Base-by-base conservation (phyloP, 2,113 vertebrate genomes). In the Stictonetta naevosa region DNA sequence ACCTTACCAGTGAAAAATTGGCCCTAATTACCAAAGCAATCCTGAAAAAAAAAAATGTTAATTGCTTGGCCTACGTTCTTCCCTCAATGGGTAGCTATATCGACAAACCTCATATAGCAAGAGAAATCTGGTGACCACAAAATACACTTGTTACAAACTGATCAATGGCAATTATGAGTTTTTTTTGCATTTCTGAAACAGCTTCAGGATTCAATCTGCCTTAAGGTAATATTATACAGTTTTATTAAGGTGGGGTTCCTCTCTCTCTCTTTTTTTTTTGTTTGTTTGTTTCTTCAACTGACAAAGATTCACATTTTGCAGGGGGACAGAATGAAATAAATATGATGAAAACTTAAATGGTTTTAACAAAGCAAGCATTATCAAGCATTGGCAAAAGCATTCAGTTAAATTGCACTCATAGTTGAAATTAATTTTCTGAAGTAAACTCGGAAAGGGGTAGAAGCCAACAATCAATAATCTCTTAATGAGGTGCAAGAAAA, bases 341-440 rank as follows among this genome's bases (percentile, higher is more conserved):
- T 53, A 94, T 2, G 15, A 69, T 20, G 14, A 75, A 90, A 95
- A 94, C 3, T 83, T 84, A 88, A 93, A 96, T 11, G 0, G 19
- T 83, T 92, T 85, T 77, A 80, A 96, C 72, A 91, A 92, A 88
- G 72, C n/a, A 90, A 93, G 85, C 40, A 91, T 93, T 92, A 94
- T 72, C 36, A 88, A 87, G 50, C 73, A 91, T 23, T 83, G 86
- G 72, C 69, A 88, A 88, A 95, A 92, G 25, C 68, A 78, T 90
- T 90, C 86, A 13, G 69, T 88, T 88, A 91, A 94, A 94, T 88
- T 92, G 92, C 52, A 62, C 58, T 83, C 14, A 0, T 93, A 67
- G 48, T 88, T 88, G 60, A 94, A 94, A 96, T 96, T 94, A 96
- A 96, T 96, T 97, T 97, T 96, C 85, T 96, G 83, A 96, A 94